phyloP scores from a whole-genome alignment of 2,888 invertebrate species.

The Erebia palarica region DNA sequence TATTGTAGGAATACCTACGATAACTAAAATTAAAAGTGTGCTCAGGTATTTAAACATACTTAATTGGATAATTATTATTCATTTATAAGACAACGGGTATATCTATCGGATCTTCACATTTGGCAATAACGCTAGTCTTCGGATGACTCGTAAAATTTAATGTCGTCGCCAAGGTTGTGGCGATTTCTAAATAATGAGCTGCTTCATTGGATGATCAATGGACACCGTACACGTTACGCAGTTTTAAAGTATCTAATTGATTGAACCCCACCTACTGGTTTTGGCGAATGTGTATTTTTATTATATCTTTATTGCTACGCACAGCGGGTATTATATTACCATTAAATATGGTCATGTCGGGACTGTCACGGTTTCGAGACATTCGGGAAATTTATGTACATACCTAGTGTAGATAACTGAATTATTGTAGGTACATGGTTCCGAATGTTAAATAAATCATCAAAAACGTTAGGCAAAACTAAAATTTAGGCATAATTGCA shows the following conservation, averaged over 20 bases:
- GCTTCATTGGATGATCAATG: slow-evolving; percentile 60
- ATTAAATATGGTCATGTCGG: slow-evolving; percentile 31
- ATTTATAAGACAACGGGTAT: neutral
- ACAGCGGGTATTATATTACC: slow-evolving; percentile 35
- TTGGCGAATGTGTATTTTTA: slow-evolving; percentile 41
- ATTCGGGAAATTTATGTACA: slow-evolving; percentile 22
- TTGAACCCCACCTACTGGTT: slow-evolving; percentile 51
- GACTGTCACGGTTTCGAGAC: slow-evolving; percentile 25
- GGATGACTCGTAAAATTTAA: slow-evolving; percentile 62
- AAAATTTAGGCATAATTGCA: too few species aligned
- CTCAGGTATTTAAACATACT: too few species aligned
- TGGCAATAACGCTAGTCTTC: slow-evolving; percentile 49
- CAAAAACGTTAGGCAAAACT: neutral
- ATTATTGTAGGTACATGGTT: slow-evolving; percentile 3
- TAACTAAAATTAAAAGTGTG: too few species aligned
- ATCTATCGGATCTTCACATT: slow-evolving; percentile 42
- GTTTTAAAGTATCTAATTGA: slow-evolving; percentile 60
- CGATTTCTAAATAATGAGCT: slow-evolving; percentile 59
- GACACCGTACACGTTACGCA: slow-evolving; percentile 49
- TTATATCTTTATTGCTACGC: slow-evolving; percentile 44
- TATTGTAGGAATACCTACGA: too few species aligned
- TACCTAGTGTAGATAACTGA: slow-evolving; percentile 21
- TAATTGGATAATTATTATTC: too few species aligned
- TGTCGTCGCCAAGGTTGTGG: slow-evolving; percentile 51
- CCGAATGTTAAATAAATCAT: neutral